Percentiles rank a stretch among this genome's conserved stretches.
These are phyloP conservation scores for Sclerurus mexicanus DNA, from an alignment of 2,113 vertebrate genomes.

Conservation along the genomic window DNA sequence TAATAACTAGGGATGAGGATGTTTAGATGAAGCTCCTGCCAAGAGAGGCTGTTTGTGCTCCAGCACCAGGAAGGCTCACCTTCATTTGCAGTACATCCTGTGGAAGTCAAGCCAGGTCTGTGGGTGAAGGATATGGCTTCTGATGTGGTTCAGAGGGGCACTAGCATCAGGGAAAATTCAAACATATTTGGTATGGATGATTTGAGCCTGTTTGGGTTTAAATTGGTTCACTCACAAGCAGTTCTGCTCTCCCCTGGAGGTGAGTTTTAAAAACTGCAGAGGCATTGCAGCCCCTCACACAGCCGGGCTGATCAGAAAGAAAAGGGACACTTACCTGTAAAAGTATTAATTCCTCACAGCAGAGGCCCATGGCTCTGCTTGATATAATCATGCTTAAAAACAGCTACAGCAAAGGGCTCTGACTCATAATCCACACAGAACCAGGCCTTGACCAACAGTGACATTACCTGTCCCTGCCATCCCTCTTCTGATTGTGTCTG, in stretches of 20 bases:
- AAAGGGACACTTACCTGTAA: neutral
- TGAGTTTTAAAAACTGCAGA: neutral
- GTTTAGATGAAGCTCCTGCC: neutral
- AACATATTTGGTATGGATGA: neutral
- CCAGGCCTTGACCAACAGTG: neutral
- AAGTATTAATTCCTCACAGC: neutral
- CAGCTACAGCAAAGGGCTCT: neutral
- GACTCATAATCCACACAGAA: neutral
- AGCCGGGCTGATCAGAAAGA: neutral
- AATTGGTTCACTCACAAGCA: neutral
- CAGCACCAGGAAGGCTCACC: neutral
- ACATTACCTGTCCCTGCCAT: neutral
- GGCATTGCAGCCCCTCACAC: neutral
- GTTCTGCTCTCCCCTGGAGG: neutral
- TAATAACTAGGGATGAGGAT: neutral
- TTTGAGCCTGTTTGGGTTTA: neutral
- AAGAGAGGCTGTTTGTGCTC: neutral
- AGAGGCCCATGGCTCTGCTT: neutral
- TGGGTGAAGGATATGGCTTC: neutral
- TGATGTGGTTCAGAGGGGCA: neutral
- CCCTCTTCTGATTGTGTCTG: neutral
- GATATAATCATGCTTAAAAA: neutral
- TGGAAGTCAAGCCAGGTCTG: neutral
- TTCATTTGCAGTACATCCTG: neutral
- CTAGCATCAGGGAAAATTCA: neutral